Conservation (phyloP, 2,797 vertebrate genomes). For the Bradypodion ventrale region DNA sequence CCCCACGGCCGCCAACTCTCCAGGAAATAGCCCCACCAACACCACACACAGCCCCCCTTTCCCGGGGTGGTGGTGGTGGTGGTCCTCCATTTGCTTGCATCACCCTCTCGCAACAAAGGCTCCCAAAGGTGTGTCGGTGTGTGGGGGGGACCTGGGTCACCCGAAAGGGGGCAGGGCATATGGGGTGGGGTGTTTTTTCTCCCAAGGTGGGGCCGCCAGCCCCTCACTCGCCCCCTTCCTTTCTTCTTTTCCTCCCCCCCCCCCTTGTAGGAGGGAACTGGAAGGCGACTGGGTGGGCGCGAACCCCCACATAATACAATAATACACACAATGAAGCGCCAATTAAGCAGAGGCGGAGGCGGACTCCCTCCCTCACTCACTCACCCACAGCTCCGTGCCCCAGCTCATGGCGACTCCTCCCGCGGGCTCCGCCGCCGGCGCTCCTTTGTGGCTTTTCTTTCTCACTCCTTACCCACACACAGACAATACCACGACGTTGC, state of each 20-base stretch:
- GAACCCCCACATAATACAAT: not conserved
- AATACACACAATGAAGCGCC: constrained; percentile 7
- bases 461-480: not conserved
- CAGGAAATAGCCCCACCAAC: too few relatives aligned
- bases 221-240: not conserved
- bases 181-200: too few relatives aligned
- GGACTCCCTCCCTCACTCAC: too few relatives aligned
- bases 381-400: constrained; percentile 75
- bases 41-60: too few relatives aligned
- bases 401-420: constrained; percentile 70
- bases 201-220: not conserved
- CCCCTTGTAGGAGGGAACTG: not conserved
- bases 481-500: fast-evolving
- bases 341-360: too few relatives aligned
- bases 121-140: too few relatives aligned
- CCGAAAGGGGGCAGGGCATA: too few relatives aligned
- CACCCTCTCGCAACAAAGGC: too few relatives aligned
- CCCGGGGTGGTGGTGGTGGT: too few relatives aligned
- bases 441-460: not conserved
- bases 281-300: not conserved
- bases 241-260: not conserved
- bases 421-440: constrained; percentile 7
- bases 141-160: too few relatives aligned
- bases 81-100: too few relatives aligned
- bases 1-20: too few relatives aligned